A percentile compares a stretch with the other conserved stretches of the same genome.
phyloP scores from a whole-genome alignment of 2,113 vertebrate species.

The Peromyscus leucopus region DNA sequence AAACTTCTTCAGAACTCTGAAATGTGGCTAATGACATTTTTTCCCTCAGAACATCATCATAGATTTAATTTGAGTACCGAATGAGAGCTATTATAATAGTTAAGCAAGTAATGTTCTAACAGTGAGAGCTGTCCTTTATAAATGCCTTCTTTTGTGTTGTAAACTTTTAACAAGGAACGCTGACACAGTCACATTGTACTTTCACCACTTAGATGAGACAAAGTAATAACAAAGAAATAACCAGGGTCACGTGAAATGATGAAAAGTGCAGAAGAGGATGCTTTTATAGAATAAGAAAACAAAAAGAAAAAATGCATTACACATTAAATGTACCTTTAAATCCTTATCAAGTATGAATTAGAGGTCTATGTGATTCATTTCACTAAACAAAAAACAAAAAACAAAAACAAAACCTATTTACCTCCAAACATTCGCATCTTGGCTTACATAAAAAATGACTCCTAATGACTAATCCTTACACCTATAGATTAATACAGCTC shows the following conservation, averaged over 20 bases:
- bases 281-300: not conserved
- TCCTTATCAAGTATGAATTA: not conserved
- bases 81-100: not conserved
- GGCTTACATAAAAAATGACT: not conserved
- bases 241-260: not conserved
- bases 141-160: not conserved
- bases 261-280: not conserved
- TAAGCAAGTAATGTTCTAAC: not conserved
- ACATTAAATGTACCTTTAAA: not conserved
- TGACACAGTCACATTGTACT: not conserved
- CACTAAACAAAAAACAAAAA: not conserved
- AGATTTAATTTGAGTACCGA: not conserved
- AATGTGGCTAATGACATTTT: not conserved
- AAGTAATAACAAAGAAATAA: not conserved
- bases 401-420: not conserved
- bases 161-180: not conserved
- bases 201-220: not conserved
- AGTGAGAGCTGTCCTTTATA: not conserved
- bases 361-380: not conserved
- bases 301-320: not conserved
- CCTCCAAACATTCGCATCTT: not conserved
- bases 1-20: not conserved
- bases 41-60: not conserved
- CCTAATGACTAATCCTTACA: not conserved
- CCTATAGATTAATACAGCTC: not conserved